Conservation (phyloP, 2,888 invertebrate genomes). For the Metacarcinus magister region DNA sequence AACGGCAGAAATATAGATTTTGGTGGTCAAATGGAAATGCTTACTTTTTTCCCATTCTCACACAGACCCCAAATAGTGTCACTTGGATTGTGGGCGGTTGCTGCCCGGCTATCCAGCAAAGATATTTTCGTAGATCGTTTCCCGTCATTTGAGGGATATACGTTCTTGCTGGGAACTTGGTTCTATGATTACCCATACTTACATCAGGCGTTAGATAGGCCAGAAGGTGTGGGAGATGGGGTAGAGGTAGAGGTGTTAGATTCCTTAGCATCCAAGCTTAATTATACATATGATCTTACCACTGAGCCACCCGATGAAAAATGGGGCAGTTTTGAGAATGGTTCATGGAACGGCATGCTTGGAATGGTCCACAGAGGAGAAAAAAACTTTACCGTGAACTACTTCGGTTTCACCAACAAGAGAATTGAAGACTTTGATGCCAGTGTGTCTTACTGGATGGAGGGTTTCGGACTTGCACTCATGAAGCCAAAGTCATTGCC, state of each 20-base stretch:
- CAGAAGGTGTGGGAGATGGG: slow-evolving; percentile 64
- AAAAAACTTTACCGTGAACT: slow-evolving; percentile 74
- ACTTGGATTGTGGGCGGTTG: background rate
- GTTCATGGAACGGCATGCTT: slow-evolving; percentile 59
- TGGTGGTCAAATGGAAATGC: background rate
- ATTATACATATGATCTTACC: slow-evolving; percentile 69
- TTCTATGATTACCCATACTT: slow-evolving; percentile 68
- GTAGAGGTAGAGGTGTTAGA: slow-evolving; percentile 72
- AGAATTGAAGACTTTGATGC: background rate
- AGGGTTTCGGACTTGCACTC: slow-evolving; percentile 71
- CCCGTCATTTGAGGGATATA: slow-evolving; percentile 62
- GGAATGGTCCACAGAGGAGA: slow-evolving; percentile 67
- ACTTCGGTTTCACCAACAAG: slow-evolving; percentile 65
- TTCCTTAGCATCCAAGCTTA: slow-evolving; percentile 54
- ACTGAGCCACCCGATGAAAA: slow-evolving; percentile 64
- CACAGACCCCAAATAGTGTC: background rate
- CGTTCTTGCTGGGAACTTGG: slow-evolving; percentile 67
- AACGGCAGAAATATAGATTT: background rate
- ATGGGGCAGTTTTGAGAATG: slow-evolving; percentile 62
- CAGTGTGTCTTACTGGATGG: slow-evolving; percentile 67
- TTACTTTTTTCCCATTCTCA: slow-evolving; percentile 63
- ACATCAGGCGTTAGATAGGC: slow-evolving; percentile 11
- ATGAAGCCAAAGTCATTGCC: slow-evolving; percentile 61
- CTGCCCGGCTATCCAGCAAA: background rate
- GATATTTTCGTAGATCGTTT: slow-evolving; percentile 68